Base-by-base conservation (phyloP, 2,888 invertebrate genomes). In the Heliconius hortense region DNA sequence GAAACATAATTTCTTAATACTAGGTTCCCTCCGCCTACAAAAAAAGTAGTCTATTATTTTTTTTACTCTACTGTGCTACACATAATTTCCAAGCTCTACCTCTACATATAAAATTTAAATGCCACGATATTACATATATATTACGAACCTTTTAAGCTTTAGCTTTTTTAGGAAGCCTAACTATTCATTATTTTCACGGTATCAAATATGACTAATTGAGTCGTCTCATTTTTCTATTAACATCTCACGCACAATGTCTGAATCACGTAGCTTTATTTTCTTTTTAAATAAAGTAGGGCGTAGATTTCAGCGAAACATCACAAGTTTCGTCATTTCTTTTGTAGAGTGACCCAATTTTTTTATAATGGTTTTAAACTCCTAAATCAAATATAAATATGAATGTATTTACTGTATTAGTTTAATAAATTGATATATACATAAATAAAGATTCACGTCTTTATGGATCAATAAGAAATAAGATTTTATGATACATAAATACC, bases 281-380 rank as follows among this genome's bases (percentile, higher is more conserved):
- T 73, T 53, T 75, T 60, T 60, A 75, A 70, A 70, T 24, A 73
- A 75, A 75, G 66, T 75, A 73, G 72, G 56, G 53, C 73, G 70
- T 66, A 31, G 43, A 63, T 71, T 77, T 76, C 79, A 56, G 56
- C 48, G 75, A 75, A 76, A 76, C 76, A 75, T 59, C 26, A 69
- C 70, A 72, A 43, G 70, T 77, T 74, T 75, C 74, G 76, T 80
- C 76, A 76, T 76, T 75, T 69, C 62, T 75, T 83, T 81, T 81
- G 79, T 82, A 82, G n/a, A n/a, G 83, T 83, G 87, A 85, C 87
- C 87, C 80, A 85, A 82, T 82, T 83, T 79, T 21, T 71, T 60
- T 60, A 74, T 67, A 76, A 79, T 75, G 76, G 13, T 56, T 24
- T 56, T n/a, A 24, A 69, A 69, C 1, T 56, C 31, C 7, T 35